phyloP scores from a whole-genome alignment of 2,113 vertebrate genomes.

The Malurus elegans region DNA sequence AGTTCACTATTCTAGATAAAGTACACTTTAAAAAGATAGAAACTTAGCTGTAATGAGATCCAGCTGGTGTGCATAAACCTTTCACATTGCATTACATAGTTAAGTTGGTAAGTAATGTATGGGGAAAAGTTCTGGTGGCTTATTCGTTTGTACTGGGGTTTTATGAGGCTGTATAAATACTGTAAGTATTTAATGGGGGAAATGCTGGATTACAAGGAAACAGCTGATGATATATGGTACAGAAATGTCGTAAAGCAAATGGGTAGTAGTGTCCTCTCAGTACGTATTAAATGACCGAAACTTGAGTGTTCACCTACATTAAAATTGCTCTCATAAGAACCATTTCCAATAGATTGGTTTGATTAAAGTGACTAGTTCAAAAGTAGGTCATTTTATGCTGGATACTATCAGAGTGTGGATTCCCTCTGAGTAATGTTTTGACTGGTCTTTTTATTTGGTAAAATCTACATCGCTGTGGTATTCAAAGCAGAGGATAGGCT shows the following conservation, averaged over 20 bases:
- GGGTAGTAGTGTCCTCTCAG: neutral
- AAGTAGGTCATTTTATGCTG: neutral
- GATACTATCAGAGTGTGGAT: neutral
- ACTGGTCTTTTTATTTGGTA: neutral
- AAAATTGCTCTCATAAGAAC: neutral
- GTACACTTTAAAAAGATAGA: slow-evolving; percentile 7
- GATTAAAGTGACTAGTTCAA: neutral
- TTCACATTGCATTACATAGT: slow-evolving; percentile 41
- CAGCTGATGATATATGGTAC: neutral
- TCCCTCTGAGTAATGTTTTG: neutral
- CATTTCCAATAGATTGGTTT: neutral
- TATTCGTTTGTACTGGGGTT: slow-evolving; percentile 35
- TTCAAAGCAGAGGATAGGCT: slow-evolving; percentile 18
- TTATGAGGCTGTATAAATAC: slow-evolving; percentile 42
- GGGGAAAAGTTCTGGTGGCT: slow-evolving; percentile 21
- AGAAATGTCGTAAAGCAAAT: neutral
- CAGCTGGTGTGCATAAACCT: slow-evolving; percentile 58
- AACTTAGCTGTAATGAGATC: slow-evolving; percentile 30
- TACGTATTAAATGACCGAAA: neutral
- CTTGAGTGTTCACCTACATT: neutral
- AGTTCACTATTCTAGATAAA: slow-evolving; percentile 9
- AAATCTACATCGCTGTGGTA: neutral
- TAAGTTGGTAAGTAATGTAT: slow-evolving; percentile 46
- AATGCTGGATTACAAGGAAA: slow-evolving; percentile 15
- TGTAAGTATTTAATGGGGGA: slow-evolving; percentile 26